phyloP scores from a whole-genome alignment of 2,888 invertebrate species.

The Pandemis cinnamomeana region DNA sequence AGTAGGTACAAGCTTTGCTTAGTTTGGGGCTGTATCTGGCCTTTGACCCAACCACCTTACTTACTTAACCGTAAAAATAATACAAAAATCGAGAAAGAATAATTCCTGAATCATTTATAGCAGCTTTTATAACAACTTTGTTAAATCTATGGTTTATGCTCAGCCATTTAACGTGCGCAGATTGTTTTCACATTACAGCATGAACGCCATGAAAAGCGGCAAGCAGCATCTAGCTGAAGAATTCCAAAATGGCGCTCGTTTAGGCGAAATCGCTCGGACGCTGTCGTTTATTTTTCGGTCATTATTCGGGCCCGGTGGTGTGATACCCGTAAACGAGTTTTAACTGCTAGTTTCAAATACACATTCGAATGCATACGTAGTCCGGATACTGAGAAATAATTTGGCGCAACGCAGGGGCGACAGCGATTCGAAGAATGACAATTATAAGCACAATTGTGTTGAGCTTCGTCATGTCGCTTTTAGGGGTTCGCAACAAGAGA shows the following conservation, averaged over 20 bases:
- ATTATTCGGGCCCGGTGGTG: constrained; percentile 52
- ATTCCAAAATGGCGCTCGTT: constrained; percentile 35
- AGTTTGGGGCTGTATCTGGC: too few species aligned
- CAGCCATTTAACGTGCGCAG: not conserved
- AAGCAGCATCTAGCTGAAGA: constrained; percentile 20
- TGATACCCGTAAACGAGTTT: constrained; percentile 64
- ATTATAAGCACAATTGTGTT: not conserved
- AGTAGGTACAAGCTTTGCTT: too few species aligned
- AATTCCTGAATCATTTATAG: too few species aligned
- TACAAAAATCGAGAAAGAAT: too few species aligned
- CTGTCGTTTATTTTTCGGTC: constrained; percentile 60
- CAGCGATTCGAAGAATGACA: constrained; percentile 43
- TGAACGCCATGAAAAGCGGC: not conserved
- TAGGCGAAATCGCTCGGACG: constrained; percentile 44
- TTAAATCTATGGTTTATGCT: too few species aligned
- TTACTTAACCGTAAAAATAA: too few species aligned
- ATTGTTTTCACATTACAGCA: constrained; percentile 21
- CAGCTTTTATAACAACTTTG: too few species aligned
- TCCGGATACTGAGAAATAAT: constrained; percentile 59
- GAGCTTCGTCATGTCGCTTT: too few species aligned
- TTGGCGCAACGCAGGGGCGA: constrained; percentile 44
- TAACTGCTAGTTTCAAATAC: constrained; percentile 74
- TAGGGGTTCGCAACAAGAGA: too few species aligned
- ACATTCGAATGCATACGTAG: constrained; percentile 74
- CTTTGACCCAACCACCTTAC: too few species aligned